Evolutionary conservation across 2,797 vertebrate genomes (phyloP).

Genomic region (Chaetophractus vellerosus): DNA sequence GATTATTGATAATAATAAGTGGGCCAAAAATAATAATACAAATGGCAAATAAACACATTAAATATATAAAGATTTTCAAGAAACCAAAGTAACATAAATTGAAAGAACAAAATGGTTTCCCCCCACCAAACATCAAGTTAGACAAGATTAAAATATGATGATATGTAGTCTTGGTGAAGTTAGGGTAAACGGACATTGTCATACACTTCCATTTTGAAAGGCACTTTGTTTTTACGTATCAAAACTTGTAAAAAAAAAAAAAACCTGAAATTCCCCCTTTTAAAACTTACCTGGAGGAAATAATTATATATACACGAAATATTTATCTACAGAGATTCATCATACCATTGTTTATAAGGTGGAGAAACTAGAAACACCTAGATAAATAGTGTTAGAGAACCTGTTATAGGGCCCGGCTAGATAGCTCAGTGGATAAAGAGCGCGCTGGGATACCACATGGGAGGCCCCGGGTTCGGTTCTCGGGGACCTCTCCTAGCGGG

Average conservation of each 20-base stretch:
- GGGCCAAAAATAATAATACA: neutral
- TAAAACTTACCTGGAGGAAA: conserved; percentile 26
- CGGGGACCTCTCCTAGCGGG: too few species aligned
- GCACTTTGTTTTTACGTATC: neutral
- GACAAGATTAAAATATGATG: conserved; percentile 22
- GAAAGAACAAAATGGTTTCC: neutral
- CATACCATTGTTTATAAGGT: conserved; percentile 29
- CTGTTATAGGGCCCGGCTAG: too few species aligned
- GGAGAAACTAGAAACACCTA: conserved; percentile 46
- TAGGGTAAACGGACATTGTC: neutral
- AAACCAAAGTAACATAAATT: conserved; percentile 43
- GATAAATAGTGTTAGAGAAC: conserved; percentile 23
- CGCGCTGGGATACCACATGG: too few species aligned
- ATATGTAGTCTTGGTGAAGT: conserved; percentile 24
- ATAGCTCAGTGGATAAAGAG: too few species aligned
- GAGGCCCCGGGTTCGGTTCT: too few species aligned
- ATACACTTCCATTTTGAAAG: conserved; percentile 30
- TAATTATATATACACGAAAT: conserved; percentile 41
- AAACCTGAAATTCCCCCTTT: conserved; percentile 32
- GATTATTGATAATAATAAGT: neutral
- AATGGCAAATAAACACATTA: conserved; percentile 47
- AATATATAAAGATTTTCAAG: neutral
- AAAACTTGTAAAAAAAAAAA: neutral
- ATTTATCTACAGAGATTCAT: conserved; percentile 33
- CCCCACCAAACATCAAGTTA: conserved; percentile 5